Evolutionary conservation across 2,113 vertebrate species (phyloP), one percentile per base, ranked within the genome.

Genomic region (Copsychus sechellarum): DNA sequence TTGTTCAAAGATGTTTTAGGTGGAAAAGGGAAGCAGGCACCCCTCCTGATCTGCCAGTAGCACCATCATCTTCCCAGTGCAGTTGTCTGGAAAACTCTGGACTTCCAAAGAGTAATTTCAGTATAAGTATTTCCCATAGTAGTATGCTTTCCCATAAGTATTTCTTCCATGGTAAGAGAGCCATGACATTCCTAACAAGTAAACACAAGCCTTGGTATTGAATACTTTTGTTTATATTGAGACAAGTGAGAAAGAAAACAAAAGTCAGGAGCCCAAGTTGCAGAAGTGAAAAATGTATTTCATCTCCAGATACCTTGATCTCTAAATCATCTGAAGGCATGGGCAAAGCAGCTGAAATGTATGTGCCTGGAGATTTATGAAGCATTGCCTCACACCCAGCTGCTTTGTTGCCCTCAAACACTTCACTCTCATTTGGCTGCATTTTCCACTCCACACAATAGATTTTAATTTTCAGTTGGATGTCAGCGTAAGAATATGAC

Each of bases 401-500:
- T 36, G 42, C 36, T 84, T 90, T 78, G 45, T 60, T 69, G 70
- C 31, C n/a, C 24, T 74, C 4, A 0, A 7, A 38, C 28, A 38
- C 29, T 38, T 18, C 23, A 8, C 34, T 38, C 34, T 73, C 47
- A 51, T 56, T 50, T 71, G 69, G n/a, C 64, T 84, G 33, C 31
- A 26, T 80, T 92, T 88, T 70, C 83, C 47, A 50, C 26, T 54
- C 43, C 29, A 34, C 56, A 58, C 65, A 48, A 57, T 5, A 33
- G 47, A 81, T 72, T 48, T 69, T 65, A 53, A 57, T 31, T 78
- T 85, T 57, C 79, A 53, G 14, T 48, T 0, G 0, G 4, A 4
- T 53, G 17, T 43, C 51, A 47, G 40, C 1, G 0, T 20, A 54
- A 84, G 45, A 78, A 47, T 61, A 33, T 0, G 0, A 70, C 22